phyloP scores from a whole-genome alignment of 2,113 vertebrate genomes.

The Eidolon helvum region DNA sequence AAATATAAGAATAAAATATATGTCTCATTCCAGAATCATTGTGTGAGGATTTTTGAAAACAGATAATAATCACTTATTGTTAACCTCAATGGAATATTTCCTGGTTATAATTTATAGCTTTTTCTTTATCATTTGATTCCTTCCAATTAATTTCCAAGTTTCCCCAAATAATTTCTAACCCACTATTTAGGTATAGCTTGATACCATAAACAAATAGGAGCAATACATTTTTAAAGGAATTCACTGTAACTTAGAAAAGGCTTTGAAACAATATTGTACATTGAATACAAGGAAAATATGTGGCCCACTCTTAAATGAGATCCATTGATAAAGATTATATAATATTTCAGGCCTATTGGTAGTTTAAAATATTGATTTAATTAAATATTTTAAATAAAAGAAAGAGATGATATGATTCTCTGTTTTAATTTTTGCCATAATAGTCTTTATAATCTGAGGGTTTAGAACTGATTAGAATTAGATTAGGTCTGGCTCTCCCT shows the following conservation, averaged over 20 bases:
- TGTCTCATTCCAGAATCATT: not conserved
- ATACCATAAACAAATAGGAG: not conserved
- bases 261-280: not conserved
- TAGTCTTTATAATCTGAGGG: constrained; percentile 45
- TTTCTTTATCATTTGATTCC: not conserved
- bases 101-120: not conserved
- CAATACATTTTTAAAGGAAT: not conserved
- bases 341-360: not conserved
- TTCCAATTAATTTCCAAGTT: not conserved
- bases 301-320: not conserved
- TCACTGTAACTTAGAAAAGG: not conserved
- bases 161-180: not conserved
- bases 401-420: not conserved
- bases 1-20: not conserved
- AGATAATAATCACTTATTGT: not conserved
- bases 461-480: constrained; percentile 63
- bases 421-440: constrained; percentile 52
- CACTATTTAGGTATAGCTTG: not conserved
- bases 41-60: not conserved
- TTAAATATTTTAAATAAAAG: not conserved
- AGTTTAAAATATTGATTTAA: not conserved
- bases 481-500: constrained; percentile 50
- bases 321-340: not conserved
- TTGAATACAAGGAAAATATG: not conserved
- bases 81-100: not conserved